phyloP scores from a whole-genome alignment of 1,140 invertebrate genomes.

The Bombus difficillimus region DNA sequence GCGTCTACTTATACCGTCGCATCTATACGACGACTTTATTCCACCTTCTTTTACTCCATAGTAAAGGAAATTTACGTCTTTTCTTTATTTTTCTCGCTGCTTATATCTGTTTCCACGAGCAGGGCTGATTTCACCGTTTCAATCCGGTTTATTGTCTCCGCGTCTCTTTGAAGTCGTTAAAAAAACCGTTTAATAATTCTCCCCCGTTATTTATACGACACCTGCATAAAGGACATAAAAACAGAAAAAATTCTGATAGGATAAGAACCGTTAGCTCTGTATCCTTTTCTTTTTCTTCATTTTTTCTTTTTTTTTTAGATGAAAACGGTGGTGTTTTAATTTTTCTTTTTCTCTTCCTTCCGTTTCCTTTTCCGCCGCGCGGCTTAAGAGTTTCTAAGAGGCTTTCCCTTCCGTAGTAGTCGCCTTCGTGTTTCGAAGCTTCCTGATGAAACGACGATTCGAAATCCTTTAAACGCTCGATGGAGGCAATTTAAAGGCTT shows the following conservation, averaged over 20 bases:
- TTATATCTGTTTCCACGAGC: background rate
- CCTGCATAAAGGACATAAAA: background rate
- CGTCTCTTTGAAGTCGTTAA: background rate
- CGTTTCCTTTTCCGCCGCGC: background rate
- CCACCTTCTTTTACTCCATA: background rate
- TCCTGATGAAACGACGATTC: slow-evolving; percentile 4
- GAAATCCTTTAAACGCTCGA: slow-evolving; percentile 30
- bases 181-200: background rate
- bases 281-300: background rate
- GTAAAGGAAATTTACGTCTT: background rate
- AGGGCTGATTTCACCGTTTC: background rate
- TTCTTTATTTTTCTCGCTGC: background rate
- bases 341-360: background rate
- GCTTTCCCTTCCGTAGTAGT: slow-evolving; percentile 10
- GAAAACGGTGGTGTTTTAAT: no score
- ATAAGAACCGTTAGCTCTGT: background rate
- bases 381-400: slow-evolving; percentile 24
- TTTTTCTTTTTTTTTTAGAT: background rate
- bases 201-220: slow-evolving; percentile 11
- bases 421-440: background rate
- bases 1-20: slow-evolving; percentile 28
- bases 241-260: background rate
- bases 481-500: background rate
- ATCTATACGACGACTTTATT: slow-evolving; percentile 3
- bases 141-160: background rate